These are phyloP conservation scores for Agriopis leucophaearia DNA, from an alignment of 2,888 invertebrate genomes.

Conservation along the genomic window DNA sequence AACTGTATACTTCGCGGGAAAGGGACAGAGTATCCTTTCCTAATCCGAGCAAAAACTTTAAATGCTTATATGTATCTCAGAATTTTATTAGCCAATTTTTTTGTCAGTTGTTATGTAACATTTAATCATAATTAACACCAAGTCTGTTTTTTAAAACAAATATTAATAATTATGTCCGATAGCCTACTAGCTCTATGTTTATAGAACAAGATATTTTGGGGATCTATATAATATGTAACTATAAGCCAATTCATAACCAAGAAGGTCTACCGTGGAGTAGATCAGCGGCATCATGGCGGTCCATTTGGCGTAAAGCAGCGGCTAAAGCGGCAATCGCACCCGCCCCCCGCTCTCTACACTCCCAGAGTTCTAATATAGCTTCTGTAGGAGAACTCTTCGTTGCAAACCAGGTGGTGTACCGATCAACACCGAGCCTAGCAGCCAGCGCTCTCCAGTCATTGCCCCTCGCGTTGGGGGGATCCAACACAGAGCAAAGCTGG, in stretches of 20 bases:
- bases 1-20: too few relatives aligned
- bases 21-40: too few relatives aligned
- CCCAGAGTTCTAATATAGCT: constrained; percentile 98
- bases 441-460: constrained; percentile 99
- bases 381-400: constrained; percentile 99
- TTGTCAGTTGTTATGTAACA: too few relatives aligned
- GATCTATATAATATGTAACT: background rate
- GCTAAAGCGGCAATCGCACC: constrained; percentile 92
- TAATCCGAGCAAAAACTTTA: too few relatives aligned
- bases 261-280: constrained; percentile 78
- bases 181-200: background rate
- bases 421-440: constrained; percentile 96
- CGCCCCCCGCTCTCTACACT: constrained; percentile 94
- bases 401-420: constrained; percentile 98
- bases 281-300: constrained; percentile 80
- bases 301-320: constrained; percentile 76
- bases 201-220: background rate
- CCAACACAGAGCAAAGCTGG: constrained; percentile 89
- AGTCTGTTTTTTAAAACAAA: too few relatives aligned
- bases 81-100: too few relatives aligned
- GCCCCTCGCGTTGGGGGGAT: constrained; percentile 96
- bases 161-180: too few relatives aligned
- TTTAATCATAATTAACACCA: too few relatives aligned
- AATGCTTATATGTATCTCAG: too few relatives aligned
- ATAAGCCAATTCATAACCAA: constrained; percentile 77